A percentile compares a stretch with the other conserved stretches of the same genome.
Evolutionary conservation across 2,888 invertebrate genomes (phyloP).

Genomic region (Arrhopalites spinosus): DNA sequence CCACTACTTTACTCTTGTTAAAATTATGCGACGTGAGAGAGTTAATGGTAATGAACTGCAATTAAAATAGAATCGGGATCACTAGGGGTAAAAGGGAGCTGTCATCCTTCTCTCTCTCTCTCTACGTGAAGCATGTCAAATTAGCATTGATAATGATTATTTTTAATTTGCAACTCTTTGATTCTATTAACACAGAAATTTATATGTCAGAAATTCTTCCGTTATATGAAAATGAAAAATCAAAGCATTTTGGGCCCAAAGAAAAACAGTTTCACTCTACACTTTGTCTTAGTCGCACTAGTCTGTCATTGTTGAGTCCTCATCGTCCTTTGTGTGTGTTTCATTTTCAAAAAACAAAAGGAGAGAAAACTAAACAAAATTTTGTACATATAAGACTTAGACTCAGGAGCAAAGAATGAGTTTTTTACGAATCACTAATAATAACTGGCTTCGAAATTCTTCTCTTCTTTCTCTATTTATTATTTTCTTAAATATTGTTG

Average conservation of each 20-base stretch:
- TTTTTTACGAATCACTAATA: neutral
- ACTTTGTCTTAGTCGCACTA: neutral
- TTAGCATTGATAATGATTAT: neutral
- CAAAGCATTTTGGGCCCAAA: slow-evolving; percentile 20
- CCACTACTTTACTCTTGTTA: neutral
- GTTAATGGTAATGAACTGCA: neutral
- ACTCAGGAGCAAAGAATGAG: neutral
- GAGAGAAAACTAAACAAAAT: neutral
- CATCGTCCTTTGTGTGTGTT: neutral
- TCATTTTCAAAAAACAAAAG: neutral
- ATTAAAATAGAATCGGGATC: slow-evolving; percentile 9
- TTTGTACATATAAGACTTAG: neutral
- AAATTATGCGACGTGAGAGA: neutral
- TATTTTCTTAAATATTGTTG: slow-evolving; percentile 6
- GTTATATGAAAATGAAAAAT: slow-evolving; percentile 18
- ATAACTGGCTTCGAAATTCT: neutral
- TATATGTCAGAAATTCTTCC: slow-evolving; percentile 22
- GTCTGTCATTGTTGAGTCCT: neutral
- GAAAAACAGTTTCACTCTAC: slow-evolving; percentile 28
- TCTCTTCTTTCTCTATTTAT: neutral
- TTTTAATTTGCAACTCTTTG: slow-evolving; percentile 17
- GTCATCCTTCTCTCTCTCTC: neutral
- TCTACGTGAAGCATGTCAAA: slow-evolving; percentile 4
- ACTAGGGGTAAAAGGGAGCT: slow-evolving; percentile 10
- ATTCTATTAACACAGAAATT: slow-evolving; percentile 35